Base-by-base conservation (phyloP, 1,140 invertebrate genomes). In the Stratiolaelaps scimitus region DNA sequence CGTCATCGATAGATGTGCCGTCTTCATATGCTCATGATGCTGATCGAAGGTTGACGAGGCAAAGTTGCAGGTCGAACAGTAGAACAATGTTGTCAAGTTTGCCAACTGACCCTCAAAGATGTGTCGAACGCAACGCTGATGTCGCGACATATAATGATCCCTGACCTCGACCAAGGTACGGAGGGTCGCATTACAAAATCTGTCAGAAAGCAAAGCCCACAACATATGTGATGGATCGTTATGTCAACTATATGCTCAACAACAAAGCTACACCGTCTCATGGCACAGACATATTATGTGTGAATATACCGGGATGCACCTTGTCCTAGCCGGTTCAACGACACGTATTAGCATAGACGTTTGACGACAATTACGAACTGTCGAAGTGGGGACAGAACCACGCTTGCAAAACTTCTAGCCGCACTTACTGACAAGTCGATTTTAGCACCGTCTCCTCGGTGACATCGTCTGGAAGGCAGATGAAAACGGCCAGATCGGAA, bases 1-100 rank as follows among this genome's bases (percentile, higher is more conserved):
- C 6, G 71, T 72, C 48, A 71, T 69, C 70, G 72, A 67, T 20
- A 66, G 43, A 64, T 72, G 71, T 43, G 68, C 64, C 6, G 17
- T 17, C 66, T 72, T 72, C 71, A 72, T 72, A 48, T 72, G 71
- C 20, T 68, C 43, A 64, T 72, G 71, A 68, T 72, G 71, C 29
- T 43, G 30, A 13, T 44, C 26, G 56, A 72, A 72, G 65, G 71
- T 69, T 15, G n/a, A 28, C 17, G 70, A 72, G 34, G 66, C 19
- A 48, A 65, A n/a, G 43, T 53, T 64, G 65, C 71, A 72, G 20
- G 70, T 47, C 19, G 65, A 66, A 67, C 71, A 72, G 40, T 72
- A 72, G 23, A 72, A 70, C 30, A 66, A 67, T n/a, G 69, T 68
- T 1, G 68, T 65, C 15, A 70, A 65, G n/a, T 70, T 67, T 6